These are phyloP conservation scores for Cremastobaeus sp. DNA, from an alignment of 2,888 invertebrate genomes.

Conservation along the genomic window DNA sequence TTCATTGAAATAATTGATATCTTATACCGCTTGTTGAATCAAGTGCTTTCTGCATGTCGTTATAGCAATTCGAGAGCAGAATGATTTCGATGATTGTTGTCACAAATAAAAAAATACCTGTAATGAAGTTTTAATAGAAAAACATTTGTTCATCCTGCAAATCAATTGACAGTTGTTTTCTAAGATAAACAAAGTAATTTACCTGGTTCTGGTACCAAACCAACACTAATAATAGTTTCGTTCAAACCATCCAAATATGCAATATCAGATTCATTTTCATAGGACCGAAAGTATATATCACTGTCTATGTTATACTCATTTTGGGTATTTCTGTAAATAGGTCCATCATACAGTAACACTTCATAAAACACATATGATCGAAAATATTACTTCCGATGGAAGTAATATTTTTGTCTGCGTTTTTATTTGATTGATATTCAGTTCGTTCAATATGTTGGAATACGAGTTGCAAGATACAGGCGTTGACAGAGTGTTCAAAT, in stretches of 20 bases:
- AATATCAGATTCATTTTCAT: slow-evolving; percentile 95
- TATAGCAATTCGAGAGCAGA: slow-evolving; percentile 89
- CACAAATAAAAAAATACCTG: slow-evolving; percentile 91
- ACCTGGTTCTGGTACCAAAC: slow-evolving; percentile 91
- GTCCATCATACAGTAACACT: slow-evolving; percentile 98
- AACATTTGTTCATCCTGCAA: too few species aligned
- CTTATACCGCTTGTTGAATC: slow-evolving; percentile 96
- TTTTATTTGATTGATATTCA: slow-evolving; percentile 87
- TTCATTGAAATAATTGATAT: slow-evolving; percentile 95
- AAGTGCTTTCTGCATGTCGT: slow-evolving; percentile 91
- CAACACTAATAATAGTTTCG: slow-evolving; percentile 96
- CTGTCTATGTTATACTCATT: slow-evolving; percentile 98
- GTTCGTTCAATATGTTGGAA: slow-evolving; percentile 38
- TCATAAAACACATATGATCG: slow-evolving; percentile 96
- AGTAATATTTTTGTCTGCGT: slow-evolving; percentile 91
- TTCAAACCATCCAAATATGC: slow-evolving; percentile 97
- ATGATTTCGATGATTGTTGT: slow-evolving; percentile 97
- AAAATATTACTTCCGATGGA: slow-evolving; percentile 95
- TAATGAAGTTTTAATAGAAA: too few species aligned
- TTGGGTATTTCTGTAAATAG: slow-evolving; percentile 96
- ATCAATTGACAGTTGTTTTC: too few species aligned
- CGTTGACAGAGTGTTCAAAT: slow-evolving; percentile 84
- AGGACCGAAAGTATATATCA: slow-evolving; percentile 98
- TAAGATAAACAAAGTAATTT: too few species aligned
- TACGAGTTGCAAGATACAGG: slow-evolving; percentile 70